Evolutionary conservation across 2,797 vertebrate species (phyloP).

Genomic region (Threskiornis aethiopicus): DNA sequence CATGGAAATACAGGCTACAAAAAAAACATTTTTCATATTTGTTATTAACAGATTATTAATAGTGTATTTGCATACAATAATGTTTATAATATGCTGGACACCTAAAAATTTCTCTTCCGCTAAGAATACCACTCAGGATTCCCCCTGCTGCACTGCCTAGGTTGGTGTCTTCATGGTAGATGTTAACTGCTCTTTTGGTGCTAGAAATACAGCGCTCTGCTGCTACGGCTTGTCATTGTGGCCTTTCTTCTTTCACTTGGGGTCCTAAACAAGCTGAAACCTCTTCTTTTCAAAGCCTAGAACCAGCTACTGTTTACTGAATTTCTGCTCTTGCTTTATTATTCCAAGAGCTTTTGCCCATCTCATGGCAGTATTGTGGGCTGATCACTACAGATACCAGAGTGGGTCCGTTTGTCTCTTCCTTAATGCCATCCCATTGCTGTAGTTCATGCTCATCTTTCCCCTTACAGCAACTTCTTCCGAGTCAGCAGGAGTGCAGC

Average conservation of each 20-base stretch:
- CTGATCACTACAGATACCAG: not conserved
- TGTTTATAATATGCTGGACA: not conserved
- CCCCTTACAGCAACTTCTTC: not conserved
- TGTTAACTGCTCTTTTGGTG: not conserved
- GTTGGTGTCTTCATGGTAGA: not conserved
- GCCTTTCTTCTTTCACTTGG: not conserved
- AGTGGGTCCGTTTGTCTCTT: not conserved
- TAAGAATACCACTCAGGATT: not conserved
- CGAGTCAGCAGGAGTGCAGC: not conserved
- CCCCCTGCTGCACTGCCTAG: accelerated
- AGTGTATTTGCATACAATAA: not conserved
- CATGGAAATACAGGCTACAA: not conserved
- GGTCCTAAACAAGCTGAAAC: not conserved
- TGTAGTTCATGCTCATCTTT: not conserved
- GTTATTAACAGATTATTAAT: not conserved
- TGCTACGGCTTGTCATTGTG: not conserved
- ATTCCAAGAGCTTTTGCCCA: not conserved
- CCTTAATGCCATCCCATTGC: not conserved
- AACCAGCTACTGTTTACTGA: not conserved
- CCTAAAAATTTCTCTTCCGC: not conserved
- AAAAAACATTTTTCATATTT: not conserved
- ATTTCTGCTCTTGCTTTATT: not conserved
- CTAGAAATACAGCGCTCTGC: not conserved
- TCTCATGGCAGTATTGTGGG: not conserved
- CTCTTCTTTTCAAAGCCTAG: not conserved